Percentiles rank a stretch among this genome's conserved stretches.
Evolutionary conservation across 2,797 vertebrate species (phyloP).

Genomic region (Notamacropus eugenii): DNA sequence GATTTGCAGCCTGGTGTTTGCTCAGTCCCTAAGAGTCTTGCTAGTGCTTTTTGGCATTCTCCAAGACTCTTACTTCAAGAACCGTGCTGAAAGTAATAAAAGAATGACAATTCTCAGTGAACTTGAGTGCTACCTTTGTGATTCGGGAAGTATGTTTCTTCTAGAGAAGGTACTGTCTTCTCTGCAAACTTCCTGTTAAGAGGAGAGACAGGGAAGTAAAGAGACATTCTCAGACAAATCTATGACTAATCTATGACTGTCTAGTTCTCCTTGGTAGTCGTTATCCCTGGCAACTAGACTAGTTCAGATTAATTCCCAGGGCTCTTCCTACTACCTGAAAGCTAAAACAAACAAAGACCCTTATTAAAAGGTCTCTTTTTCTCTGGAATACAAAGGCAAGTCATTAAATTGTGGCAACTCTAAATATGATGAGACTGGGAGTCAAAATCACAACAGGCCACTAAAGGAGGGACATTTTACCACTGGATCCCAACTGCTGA

Average conservation of each 20-base stretch:
- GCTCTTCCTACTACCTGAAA: neutral
- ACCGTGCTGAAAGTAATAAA: neutral
- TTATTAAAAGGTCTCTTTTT: neutral
- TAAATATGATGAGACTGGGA: neutral
- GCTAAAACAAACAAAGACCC: neutral
- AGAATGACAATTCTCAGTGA: neutral
- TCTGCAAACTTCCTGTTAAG: neutral
- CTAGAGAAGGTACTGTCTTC: neutral
- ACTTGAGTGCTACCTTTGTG: neutral
- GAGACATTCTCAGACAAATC: neutral
- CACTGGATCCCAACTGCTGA: neutral
- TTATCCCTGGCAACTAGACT: neutral
- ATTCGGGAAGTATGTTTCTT: neutral
- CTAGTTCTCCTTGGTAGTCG: neutral
- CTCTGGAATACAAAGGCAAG: neutral
- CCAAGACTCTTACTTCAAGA: constrained; percentile 23
- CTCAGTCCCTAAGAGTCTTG: neutral
- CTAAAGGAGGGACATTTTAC: neutral
- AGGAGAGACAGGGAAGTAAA: neutral
- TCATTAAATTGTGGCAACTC: neutral
- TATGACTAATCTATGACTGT: neutral
- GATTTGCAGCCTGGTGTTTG: neutral
- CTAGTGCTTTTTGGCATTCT: constrained; percentile 28
- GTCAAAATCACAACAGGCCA: neutral
- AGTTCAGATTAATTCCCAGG: neutral